Evolutionary conservation across 2,113 vertebrate genomes (phyloP), one percentile per base, ranked within the genome.

Genomic region (Stictonetta naevosa): DNA sequence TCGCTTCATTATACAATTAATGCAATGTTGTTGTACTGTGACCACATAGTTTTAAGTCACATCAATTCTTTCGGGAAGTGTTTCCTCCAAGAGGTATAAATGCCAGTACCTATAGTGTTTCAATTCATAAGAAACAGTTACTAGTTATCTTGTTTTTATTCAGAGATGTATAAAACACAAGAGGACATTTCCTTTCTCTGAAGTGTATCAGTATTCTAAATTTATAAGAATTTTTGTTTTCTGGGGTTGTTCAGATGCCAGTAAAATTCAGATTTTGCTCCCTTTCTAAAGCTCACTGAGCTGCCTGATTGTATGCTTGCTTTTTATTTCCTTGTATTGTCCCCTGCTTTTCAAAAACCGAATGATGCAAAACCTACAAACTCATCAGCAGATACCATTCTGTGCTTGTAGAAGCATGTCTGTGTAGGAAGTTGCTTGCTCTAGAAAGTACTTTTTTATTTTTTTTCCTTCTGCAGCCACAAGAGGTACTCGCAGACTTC

Each of bases 401-500:
- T 42, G 26, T 63, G 25, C 71, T 53, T 36, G 25, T 40, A 64
- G 66, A 89, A 97, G 62, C 59, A 26, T 25, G 26, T 64, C 55
- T 66, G 38, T 58, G 14, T 26, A 80, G 52, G 44, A 77, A 67
- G 26, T 19, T 80, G 38, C 64, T 86, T 71, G 20, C 55, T 88
- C 69, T 87, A 16, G 21, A 73, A 90, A 87, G 58, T 21, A 31
- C 21, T 55, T 75, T 29, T 28, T 25, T 36, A 25, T 62, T 40
- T 31, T 44, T 81, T 88, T 95, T 33, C 95, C 62, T 82, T 85
- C 58, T 79, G 62, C 87, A 91, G 25, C 84, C 91, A 96, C 96
- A 85, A 96, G 94, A 96, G 94, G 94, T 94, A 80, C 91, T 96
- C 95, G 34, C 53, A 92, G 91, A 48, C 94, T 82, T 93, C 7